phyloP scores from a whole-genome alignment of 2,888 invertebrate species.

The Erpobdella octoculata region DNA sequence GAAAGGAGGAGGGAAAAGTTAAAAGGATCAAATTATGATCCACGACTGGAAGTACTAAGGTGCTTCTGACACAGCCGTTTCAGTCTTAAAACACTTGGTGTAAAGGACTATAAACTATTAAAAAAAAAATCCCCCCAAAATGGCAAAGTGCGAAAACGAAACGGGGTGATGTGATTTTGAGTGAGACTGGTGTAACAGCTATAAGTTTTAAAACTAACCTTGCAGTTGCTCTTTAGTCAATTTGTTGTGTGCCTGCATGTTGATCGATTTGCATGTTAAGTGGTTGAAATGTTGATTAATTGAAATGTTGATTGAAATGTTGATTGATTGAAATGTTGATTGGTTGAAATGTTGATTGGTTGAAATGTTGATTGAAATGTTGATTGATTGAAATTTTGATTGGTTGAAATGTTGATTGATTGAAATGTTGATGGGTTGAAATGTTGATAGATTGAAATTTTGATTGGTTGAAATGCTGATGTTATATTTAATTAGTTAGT shows the following conservation, averaged over 20 bases:
- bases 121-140: too few relatives aligned
- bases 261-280: background rate
- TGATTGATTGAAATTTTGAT: background rate
- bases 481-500: too few relatives aligned
- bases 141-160: too few relatives aligned
- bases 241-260: background rate
- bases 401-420: background rate
- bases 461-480: background rate
- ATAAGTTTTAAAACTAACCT: background rate
- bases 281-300: background rate
- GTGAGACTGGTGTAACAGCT: too few relatives aligned
- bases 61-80: too few relatives aligned
- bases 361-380: background rate
- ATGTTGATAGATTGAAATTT: background rate
- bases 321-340: background rate
- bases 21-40: too few relatives aligned
- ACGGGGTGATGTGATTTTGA: too few relatives aligned
- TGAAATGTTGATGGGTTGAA: background rate
- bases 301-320: background rate
- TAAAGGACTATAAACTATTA: too few relatives aligned
- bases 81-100: too few relatives aligned
- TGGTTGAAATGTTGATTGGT: background rate
- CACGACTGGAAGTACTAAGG: too few relatives aligned
- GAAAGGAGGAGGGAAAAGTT: too few relatives aligned
- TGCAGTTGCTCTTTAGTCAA: conserved; percentile 11